phyloP scores from a whole-genome alignment of 2,113 vertebrate genomes.

The Ceyx cyanopectus region DNA sequence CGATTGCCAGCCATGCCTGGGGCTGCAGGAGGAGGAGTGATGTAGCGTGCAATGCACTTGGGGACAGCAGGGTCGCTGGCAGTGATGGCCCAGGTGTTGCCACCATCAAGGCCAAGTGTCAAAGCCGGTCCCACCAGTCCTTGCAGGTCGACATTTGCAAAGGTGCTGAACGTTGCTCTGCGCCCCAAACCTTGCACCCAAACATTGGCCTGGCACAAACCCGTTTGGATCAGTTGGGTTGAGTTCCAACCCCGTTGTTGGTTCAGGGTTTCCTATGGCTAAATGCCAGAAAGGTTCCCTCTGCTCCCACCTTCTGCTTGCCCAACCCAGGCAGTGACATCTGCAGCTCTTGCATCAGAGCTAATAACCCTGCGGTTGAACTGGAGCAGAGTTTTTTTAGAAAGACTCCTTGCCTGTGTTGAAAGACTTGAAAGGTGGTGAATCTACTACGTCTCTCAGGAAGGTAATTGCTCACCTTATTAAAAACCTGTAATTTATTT shows the following conservation, averaged over 20 bases:
- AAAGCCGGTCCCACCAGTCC: not conserved
- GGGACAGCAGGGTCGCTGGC: not conserved
- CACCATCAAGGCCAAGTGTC: not conserved
- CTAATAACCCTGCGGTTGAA: not conserved
- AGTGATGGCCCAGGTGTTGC: not conserved
- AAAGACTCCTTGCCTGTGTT: not conserved
- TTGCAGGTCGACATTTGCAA: not conserved
- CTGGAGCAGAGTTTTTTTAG: not conserved
- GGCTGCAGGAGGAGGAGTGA: not conserved
- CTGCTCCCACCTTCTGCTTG: not conserved
- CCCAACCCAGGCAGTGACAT: not conserved
- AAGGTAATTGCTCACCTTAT: conserved; percentile 20
- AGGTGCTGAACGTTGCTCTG: not conserved
- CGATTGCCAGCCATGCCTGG: not conserved
- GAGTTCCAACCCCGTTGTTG: rapidly evolving
- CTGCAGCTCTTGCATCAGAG: not conserved
- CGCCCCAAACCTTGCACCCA: rapidly evolving
- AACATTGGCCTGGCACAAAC: not conserved
- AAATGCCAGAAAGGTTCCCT: not conserved
- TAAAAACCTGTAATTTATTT: conserved; percentile 33
- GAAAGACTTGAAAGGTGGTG: conserved; percentile 48
- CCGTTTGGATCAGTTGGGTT: rapidly evolving
- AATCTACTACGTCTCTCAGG: not conserved
- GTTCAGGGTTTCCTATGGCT: rapidly evolving
- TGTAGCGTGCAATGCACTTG: rapidly evolving